These are phyloP conservation scores for Brachionus sp. DNA, from an alignment of 1,140 invertebrate species.

Conservation along the genomic window DNA sequence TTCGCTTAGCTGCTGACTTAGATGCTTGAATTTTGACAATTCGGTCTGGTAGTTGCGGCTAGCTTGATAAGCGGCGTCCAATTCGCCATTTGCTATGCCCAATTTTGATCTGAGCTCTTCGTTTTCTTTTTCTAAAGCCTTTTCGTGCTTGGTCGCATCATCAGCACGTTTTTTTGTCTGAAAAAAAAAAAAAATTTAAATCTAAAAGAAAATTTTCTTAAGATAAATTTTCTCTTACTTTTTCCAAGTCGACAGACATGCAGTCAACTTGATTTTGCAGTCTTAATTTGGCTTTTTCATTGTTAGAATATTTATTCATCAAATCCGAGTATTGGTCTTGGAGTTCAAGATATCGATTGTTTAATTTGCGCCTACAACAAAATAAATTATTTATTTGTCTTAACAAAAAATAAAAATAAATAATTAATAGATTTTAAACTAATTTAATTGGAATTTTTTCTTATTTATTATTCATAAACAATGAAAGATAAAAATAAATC, in stretches of 20 bases:
- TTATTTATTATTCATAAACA: too few species aligned
- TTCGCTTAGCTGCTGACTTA: conserved; percentile 29
- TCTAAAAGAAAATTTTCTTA: not conserved
- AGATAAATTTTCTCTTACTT: not conserved
- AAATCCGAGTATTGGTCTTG: conserved; percentile 32
- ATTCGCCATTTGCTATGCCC: conserved; percentile 13
- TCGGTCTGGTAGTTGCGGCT: conserved; percentile 18
- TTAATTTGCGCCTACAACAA: conserved; percentile 36
- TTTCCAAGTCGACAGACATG: conserved; percentile 28
- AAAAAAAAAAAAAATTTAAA: not conserved
- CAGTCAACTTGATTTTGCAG: conserved; percentile 40
- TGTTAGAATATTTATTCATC: conserved; percentile 12
- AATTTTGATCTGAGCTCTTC: conserved; percentile 9
- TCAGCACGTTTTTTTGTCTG: conserved; percentile 29
- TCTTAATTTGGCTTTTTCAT: conserved; percentile 41
- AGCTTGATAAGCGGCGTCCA: conserved; percentile 42
- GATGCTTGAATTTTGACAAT: conserved; percentile 26
- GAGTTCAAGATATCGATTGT: conserved; percentile 29
- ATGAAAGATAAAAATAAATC: too few species aligned
- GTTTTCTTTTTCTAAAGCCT: conserved; percentile 44
- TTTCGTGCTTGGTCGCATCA: not conserved
- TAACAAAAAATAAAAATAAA: not conserved
- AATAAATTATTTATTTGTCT: not conserved
- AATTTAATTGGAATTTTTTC: not conserved
- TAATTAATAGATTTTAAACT: not conserved